Base-by-base conservation (phyloP, 2,888 invertebrate species). In the Oegoconia quadripuncta region DNA sequence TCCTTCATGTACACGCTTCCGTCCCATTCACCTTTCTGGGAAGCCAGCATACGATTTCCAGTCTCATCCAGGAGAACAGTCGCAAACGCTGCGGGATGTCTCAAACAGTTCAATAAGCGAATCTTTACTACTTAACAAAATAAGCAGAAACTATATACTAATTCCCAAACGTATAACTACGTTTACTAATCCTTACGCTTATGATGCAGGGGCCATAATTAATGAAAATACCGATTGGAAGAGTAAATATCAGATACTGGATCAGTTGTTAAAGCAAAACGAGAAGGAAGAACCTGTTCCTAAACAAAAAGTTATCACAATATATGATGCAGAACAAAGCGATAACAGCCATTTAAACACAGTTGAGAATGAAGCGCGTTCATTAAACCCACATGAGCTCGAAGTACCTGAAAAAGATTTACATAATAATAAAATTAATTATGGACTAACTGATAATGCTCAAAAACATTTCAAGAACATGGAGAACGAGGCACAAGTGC, bases 191-290 rank as follows among this genome's bases (percentile, higher is more conserved):
- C 9, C 4, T 17, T 16, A 30, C 13, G 8, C 11, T 17, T 30
- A 17, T 11, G 17, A 30, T 3, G n/a, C 12, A 25, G 15, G 15
- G n/a, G 5, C 25, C 8, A 50, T 39, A 42, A 34, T 44, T 11
- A 52, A 20, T 36, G 63, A 69, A 25, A 69, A 64, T 40, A 44
- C 39, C 16, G 80, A 84, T 49, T 87, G 87, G 87, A 81, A 72
- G 58, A 80, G 67, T 44, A 87, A 87, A 67, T 87, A 87, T 41
- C 72, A 77, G 34, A 86, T 87, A 50, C 63, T 87, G 48, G 65
- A 79, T 25, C 52, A 74, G 52, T 49, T 87, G 29, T n/a, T n/a
- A n/a, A 83, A 80, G 44, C 63, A 65, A 41, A 62, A 59, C 34
- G 78, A 78, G 44, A 70, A 66, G 40, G 63, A 61, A 42, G 56